Percentiles rank a stretch among this genome's conserved stretches.
These are phyloP conservation scores for Candoia aspera DNA, from an alignment of 2,113 vertebrate species.

Conservation along the genomic window DNA sequence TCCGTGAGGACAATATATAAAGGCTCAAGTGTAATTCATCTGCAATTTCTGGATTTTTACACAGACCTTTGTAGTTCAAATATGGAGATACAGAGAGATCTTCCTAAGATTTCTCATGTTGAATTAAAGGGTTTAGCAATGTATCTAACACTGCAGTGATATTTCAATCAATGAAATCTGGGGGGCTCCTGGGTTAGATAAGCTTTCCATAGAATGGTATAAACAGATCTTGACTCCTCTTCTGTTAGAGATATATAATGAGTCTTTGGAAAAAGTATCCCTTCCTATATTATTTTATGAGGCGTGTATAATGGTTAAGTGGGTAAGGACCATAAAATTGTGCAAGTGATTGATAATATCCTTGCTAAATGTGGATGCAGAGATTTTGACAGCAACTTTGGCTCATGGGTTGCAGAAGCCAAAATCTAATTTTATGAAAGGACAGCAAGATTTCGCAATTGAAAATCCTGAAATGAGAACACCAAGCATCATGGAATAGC, in stretches of 20 bases:
- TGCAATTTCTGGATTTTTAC: no score
- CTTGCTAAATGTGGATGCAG: not conserved
- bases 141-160: no score
- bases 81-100: no score
- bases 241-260: not conserved
- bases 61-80: no score
- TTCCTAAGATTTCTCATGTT: no score
- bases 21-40: no score
- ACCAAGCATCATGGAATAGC: no score
- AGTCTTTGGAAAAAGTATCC: not conserved
- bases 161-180: not conserved
- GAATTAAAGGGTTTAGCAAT: no score
- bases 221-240: not conserved
- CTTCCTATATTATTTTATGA: not conserved
- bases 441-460: no score
- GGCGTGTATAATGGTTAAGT: not conserved
- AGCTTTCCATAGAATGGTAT: not conserved
- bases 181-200: not conserved
- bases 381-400: not conserved
- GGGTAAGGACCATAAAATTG: not conserved
- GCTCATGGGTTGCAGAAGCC: not conserved
- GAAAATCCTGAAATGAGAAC: no score
- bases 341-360: not conserved
- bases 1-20: no score
- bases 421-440: not conserved